Conservation (phyloP, 2,888 invertebrate species). For the Dasysyrphus albostriatus region DNA sequence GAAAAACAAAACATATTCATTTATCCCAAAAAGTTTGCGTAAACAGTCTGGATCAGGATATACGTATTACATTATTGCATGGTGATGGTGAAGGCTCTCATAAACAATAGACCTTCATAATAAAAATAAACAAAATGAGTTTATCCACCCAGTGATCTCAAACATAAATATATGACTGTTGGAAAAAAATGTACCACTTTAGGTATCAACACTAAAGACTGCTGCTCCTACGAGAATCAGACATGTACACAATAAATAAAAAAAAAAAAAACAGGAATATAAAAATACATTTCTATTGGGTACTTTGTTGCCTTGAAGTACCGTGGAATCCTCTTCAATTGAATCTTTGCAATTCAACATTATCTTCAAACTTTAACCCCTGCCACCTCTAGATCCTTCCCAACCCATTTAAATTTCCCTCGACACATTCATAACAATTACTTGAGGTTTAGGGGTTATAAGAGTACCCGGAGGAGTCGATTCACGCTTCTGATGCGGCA, state of each 20-base stretch:
- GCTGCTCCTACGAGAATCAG: conserved; percentile 1
- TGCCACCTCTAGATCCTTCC: too few species aligned
- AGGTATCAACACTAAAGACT: conserved; percentile 1
- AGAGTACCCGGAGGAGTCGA: conserved; percentile 2
- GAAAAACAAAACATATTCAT: background rate
- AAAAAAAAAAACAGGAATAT: conserved; percentile 11
- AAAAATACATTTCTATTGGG: conserved; percentile 26
- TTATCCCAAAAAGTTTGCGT: background rate
- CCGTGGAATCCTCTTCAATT: conserved; percentile 29
- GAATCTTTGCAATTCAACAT: conserved; percentile 20
- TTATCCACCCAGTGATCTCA: background rate
- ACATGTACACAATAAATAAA: conserved; percentile 13
- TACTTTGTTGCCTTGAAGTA: conserved; percentile 23
- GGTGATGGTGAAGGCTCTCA: background rate
- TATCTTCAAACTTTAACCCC: background rate
- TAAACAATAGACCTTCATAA: conserved; percentile 27
- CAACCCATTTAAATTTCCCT: background rate
- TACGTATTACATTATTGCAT: background rate
- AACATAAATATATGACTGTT: conserved; percentile 19
- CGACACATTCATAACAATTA: conserved; percentile 13
- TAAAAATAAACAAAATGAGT: conserved; percentile 31
- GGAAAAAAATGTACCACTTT: background rate
- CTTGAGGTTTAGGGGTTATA: conserved; percentile 9
- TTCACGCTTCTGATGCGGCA: conserved; percentile 15
- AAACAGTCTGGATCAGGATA: background rate